Conservation (phyloP, 2,797 vertebrate species). For the Scolopax rusticola region DNA sequence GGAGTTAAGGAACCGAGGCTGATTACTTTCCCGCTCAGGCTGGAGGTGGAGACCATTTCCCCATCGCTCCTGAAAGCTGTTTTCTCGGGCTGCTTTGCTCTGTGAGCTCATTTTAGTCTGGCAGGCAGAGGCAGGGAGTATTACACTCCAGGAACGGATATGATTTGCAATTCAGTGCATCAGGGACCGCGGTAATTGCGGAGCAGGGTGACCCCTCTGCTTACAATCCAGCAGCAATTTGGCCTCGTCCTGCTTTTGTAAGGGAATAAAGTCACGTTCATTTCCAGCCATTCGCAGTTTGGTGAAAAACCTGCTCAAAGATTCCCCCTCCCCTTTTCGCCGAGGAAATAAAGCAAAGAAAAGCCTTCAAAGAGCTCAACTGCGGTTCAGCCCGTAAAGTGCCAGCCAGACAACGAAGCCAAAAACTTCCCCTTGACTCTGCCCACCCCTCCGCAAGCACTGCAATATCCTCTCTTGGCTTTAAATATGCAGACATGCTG, state of each 20-base stretch:
- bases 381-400: neutral
- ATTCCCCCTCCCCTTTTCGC: neutral
- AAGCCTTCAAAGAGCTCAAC: neutral
- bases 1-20: neutral
- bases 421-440: neutral
- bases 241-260: neutral
- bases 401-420: neutral
- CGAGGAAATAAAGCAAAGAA: neutral
- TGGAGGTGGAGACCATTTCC: neutral
- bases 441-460: neutral
- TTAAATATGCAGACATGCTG: neutral
- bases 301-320: neutral
- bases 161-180: conserved; percentile 30
- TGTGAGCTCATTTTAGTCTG: conserved; percentile 10
- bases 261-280: neutral
- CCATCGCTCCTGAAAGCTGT: neutral
- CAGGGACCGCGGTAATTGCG: neutral
- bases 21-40: neutral
- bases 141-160: neutral
- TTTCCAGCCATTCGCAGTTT: neutral
- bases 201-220: conserved; percentile 22
- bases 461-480: neutral
- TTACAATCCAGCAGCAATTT: conserved; percentile 23
- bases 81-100: neutral
- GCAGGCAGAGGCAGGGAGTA: neutral